Evolutionary conservation across 2,888 invertebrate genomes (phyloP), one percentile per base, ranked within the genome.

Genomic region (Agonopterix heracliana): DNA sequence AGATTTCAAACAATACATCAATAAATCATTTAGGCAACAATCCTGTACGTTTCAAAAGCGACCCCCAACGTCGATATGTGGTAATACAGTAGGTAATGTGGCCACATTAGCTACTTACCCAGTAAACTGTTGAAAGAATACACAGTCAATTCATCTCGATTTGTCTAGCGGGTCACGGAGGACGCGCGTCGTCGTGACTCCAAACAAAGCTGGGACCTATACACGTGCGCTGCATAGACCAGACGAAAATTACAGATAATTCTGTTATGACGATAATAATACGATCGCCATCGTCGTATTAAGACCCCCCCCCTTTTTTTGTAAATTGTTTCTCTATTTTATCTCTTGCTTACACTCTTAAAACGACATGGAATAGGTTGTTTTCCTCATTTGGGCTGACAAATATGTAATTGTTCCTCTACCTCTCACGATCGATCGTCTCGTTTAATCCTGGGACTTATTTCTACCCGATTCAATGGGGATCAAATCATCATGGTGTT

Each of bases 61-160:
- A 34, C 48, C 51, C 38, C 51, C 48, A 34, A 35, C 48, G 40
- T 40, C 17, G 43, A 47, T 10, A 46, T 47, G 47, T 35, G 42
- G 50, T 40, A 46, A 43, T 13, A 9, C 41, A 8, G 34, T 26
- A 5, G 26, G 26, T 26, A 26, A 5, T 26, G 26, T 43, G 44
- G 48, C 45, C 47, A 49, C 46, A 49, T 49, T 52, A 49, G 48
- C 46, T 44, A 17, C 34, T 36, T 48, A 48, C 45, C 35, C 42
- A 49, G 43, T 43, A 41, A 9, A 68, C 59, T 64, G 59, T 63
- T 66, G 68, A 73, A 78, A 74, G 77, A 80, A 77, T 76, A 66
- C 63, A 63, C 64, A 51, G 62, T 73, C 78, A 83, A 84, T 85
- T 84, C 85, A 82, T 86, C 81, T 81, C 79, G 86, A 87, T 87